Conservation (phyloP, 2,113 vertebrate species). For the Centrocercus urophasianus region DNA sequence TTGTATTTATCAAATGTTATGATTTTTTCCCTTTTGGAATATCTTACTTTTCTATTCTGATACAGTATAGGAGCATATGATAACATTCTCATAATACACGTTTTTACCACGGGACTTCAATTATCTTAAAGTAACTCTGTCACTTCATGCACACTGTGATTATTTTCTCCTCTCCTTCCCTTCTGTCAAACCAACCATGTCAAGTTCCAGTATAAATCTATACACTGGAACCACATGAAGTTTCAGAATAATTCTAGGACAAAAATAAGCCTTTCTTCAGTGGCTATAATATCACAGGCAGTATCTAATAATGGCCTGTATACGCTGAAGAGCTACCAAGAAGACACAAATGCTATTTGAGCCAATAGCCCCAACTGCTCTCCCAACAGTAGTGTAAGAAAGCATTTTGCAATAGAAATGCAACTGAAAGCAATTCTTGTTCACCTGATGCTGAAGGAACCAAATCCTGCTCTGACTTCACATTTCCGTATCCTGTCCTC, state of each 20-base stretch:
- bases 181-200: not conserved
- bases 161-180: not conserved
- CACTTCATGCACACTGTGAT: not conserved
- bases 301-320: not conserved
- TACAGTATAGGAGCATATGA: not conserved
- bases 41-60: not conserved
- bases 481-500: constrained; percentile 32
- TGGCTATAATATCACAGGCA: rapidly evolving
- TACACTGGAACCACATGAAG: rapidly evolving
- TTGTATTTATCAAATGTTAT: not conserved
- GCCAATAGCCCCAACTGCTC: not conserved
- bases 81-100: not conserved
- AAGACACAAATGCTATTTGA: not conserved
- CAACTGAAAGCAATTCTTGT: not conserved
- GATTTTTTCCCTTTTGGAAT: not conserved
- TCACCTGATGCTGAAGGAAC: constrained; percentile 40
- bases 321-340: not conserved
- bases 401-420: not conserved
- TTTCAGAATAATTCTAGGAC: not conserved
- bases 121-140: not conserved
- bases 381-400: not conserved
- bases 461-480: not conserved
- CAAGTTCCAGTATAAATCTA: not conserved
- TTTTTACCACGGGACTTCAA: not conserved
- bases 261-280: not conserved